Evolutionary conservation across 2,113 vertebrate species (phyloP).

Genomic region (Chaetorhynchus papuensis): DNA sequence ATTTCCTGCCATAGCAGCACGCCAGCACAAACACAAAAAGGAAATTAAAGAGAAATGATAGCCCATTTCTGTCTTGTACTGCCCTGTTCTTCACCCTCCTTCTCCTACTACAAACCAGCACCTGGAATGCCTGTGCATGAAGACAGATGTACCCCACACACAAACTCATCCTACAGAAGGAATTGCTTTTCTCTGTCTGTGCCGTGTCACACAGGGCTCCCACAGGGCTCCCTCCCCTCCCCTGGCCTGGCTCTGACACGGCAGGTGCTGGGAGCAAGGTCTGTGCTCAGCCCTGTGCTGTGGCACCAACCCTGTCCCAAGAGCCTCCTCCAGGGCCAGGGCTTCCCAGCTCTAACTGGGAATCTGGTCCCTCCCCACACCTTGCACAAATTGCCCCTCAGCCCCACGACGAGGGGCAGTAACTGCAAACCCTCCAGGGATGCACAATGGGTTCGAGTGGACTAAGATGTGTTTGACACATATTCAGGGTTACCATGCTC

Average conservation of each 20-base stretch:
- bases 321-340: neutral
- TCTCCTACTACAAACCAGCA: neutral
- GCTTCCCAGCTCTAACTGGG: neutral
- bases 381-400: neutral
- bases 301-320: neutral
- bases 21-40: neutral
- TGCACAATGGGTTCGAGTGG: rapidly evolving
- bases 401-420: rapidly evolving
- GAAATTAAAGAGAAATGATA: neutral
- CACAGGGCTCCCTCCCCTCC: neutral
- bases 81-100: neutral
- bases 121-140: neutral
- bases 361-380: neutral
- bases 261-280: neutral
- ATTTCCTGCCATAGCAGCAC: constrained; percentile 80
- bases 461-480: neutral
- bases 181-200: neutral
- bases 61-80: neutral
- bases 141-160: neutral
- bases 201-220: rapidly evolving
- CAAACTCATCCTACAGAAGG: neutral
- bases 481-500: neutral
- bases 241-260: rapidly evolving
- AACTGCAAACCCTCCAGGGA: neutral
- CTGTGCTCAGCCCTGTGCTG: neutral